A percentile compares a stretch with the other conserved stretches of the same genome.
Conservation (phyloP, 2,113 vertebrate genomes). For the Hydrochoerus hydrochaeris region DNA sequence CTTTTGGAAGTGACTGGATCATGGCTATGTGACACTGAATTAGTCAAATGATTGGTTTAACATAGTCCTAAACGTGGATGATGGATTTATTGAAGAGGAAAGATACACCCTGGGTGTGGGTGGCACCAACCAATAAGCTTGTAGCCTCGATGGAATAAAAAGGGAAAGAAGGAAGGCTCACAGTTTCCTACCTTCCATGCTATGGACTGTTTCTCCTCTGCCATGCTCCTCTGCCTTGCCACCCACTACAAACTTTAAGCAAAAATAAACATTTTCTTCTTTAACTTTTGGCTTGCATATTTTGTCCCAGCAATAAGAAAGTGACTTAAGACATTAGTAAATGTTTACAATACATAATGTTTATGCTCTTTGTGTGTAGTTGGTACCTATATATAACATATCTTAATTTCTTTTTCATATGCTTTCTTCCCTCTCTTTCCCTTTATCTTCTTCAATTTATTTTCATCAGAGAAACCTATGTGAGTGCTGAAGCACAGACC, state of each 20-base stretch:
- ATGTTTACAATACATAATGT: not conserved
- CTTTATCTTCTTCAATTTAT: not conserved
- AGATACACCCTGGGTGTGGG: not conserved
- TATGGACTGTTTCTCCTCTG: not conserved
- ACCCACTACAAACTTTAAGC: not conserved
- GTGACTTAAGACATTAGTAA: not conserved
- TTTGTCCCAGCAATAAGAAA: not conserved
- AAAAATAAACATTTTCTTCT: not conserved
- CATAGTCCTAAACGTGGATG: not conserved
- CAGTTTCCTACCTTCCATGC: not conserved
- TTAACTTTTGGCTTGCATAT: not conserved
- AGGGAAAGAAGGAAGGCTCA: not conserved
- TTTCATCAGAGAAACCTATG: not conserved
- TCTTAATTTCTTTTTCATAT: not conserved
- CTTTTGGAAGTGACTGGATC: not conserved
- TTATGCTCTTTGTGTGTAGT: not conserved
- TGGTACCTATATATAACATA: not conserved
- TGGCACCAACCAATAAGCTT: not conserved
- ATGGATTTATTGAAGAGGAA: not conserved
- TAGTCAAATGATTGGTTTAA: not conserved
- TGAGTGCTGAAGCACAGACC: not conserved
- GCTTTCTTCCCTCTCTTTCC: too few species aligned
- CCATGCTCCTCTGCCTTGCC: not conserved
- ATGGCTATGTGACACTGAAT: not conserved
- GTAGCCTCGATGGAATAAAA: not conserved